phyloP scores from a whole-genome alignment of 1,140 invertebrate genomes.

The Pseudomyrmex concolor region DNA sequence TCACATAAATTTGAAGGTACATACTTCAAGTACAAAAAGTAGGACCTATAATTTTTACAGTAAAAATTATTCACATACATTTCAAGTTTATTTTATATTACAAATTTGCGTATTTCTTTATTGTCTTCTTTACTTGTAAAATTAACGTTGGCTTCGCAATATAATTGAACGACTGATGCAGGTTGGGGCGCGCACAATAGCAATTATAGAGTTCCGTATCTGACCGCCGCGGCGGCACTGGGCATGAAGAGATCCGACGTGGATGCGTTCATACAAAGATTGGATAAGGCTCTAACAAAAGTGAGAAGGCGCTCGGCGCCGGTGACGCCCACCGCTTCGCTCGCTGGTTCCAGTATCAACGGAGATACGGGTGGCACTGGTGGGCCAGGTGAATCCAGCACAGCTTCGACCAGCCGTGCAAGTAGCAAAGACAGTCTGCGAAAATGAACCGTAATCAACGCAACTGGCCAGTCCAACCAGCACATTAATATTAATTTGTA shows the following conservation, averaged over 20 bases:
- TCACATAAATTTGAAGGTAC: slow-evolving; percentile 87
- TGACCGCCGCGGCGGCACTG: slow-evolving; percentile 90
- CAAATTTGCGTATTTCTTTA: slow-evolving; percentile 1
- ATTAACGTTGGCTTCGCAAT: slow-evolving; percentile 3
- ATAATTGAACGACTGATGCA: slow-evolving; percentile 73
- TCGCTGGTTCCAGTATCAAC: slow-evolving; percentile 82
- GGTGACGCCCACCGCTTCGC: slow-evolving; percentile 84
- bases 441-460: slow-evolving; percentile 85
- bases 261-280: slow-evolving; percentile 88
- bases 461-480: slow-evolving; percentile 83
- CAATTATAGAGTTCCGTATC: slow-evolving; percentile 87
- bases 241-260: slow-evolving; percentile 90
- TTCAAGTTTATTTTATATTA: not conserved
- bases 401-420: slow-evolving; percentile 85
- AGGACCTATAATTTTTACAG: not conserved
- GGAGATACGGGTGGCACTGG: slow-evolving; percentile 80
- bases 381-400: slow-evolving; percentile 82
- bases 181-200: slow-evolving; percentile 90
- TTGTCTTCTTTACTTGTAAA: not conserved
- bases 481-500: slow-evolving; percentile 81
- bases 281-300: slow-evolving; percentile 87
- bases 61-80: not conserved
- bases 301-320: slow-evolving; percentile 85
- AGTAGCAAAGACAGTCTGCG: slow-evolving; percentile 86
- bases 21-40: not conserved